Percentiles rank a stretch among this genome's conserved stretches.
These are phyloP conservation scores for Lithophane leautieri DNA, from an alignment of 2,888 invertebrate species.

Conservation along the genomic window DNA sequence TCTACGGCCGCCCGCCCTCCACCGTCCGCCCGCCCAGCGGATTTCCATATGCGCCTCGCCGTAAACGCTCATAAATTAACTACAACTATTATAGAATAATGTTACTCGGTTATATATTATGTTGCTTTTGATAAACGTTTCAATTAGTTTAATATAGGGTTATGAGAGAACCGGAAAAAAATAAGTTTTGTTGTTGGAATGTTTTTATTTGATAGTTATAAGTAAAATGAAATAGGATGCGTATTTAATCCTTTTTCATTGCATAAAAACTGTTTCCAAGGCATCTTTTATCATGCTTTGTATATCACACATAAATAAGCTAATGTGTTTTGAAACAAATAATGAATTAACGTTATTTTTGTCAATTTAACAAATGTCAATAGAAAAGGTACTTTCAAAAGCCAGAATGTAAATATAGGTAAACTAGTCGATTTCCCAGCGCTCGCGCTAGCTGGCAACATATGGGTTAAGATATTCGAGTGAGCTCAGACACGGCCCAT, in stretches of 20 bases:
- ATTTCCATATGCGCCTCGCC: slow-evolving; percentile 78
- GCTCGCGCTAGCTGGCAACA: slow-evolving; percentile 72
- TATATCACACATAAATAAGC: neutral
- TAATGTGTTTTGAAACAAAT: neutral
- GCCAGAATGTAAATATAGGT: slow-evolving; percentile 59
- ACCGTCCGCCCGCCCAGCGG: slow-evolving; percentile 71
- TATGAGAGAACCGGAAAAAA: neutral
- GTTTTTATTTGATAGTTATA: neutral
- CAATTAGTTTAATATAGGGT: slow-evolving; percentile 33
- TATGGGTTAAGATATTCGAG: slow-evolving; percentile 83
- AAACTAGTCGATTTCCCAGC: slow-evolving; percentile 72
- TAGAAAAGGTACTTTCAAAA: slow-evolving; percentile 27
- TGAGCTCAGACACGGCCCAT: slow-evolving; percentile 84
- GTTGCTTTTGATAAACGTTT: slow-evolving; percentile 56
- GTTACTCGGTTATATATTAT: slow-evolving; percentile 52
- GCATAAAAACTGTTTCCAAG: neutral
- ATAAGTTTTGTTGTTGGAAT: neutral
- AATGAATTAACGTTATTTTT: neutral
- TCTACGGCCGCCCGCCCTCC: slow-evolving; percentile 72
- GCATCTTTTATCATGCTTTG: neutral
- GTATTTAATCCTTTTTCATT: neutral
- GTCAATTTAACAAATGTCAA: neutral
- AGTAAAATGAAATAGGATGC: neutral
- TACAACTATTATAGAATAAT: slow-evolving; percentile 70
- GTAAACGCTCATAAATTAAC: slow-evolving; percentile 76